Conservation (phyloP, 2,113 vertebrate species). For the Stomatorhinus ivindoensis region DNA sequence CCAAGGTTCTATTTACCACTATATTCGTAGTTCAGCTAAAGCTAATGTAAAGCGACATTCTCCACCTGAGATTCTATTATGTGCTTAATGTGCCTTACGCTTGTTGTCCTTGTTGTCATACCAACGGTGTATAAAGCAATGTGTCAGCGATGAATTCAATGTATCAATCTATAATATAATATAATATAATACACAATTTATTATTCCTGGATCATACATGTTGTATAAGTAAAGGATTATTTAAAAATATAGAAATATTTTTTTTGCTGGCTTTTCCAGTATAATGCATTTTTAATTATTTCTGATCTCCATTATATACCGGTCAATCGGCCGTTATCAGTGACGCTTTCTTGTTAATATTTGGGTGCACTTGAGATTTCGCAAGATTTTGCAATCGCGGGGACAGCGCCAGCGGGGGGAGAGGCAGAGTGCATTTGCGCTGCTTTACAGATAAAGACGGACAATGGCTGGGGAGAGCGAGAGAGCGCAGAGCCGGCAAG, state of each 20-base stretch:
- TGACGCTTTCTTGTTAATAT: not conserved
- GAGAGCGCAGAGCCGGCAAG: not conserved
- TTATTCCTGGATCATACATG: not conserved
- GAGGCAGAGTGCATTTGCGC: not conserved
- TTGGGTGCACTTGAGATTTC: not conserved
- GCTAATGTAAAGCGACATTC: constrained; percentile 4
- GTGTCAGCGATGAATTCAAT: not conserved
- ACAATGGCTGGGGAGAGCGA: too few relatives aligned
- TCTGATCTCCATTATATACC: not conserved
- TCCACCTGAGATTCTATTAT: not conserved
- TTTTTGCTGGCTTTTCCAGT: not conserved
- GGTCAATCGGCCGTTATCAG: not conserved
- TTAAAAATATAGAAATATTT: not conserved
- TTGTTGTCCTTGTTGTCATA: not conserved
- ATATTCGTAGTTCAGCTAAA: not conserved
- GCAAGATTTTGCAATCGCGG: not conserved
- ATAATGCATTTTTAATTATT: not conserved
- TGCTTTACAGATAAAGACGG: not conserved
- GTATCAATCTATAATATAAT: not conserved
- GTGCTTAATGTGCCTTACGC: not conserved
- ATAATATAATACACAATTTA: not conserved
- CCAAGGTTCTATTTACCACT: not conserved
- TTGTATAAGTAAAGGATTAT: not conserved
- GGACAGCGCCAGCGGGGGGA: not conserved
- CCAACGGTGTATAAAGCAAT: not conserved